Evolutionary conservation across 2,888 invertebrate species (phyloP), one percentile per base, ranked within the genome.

Genomic region (Chymomyza fuscimana): DNA sequence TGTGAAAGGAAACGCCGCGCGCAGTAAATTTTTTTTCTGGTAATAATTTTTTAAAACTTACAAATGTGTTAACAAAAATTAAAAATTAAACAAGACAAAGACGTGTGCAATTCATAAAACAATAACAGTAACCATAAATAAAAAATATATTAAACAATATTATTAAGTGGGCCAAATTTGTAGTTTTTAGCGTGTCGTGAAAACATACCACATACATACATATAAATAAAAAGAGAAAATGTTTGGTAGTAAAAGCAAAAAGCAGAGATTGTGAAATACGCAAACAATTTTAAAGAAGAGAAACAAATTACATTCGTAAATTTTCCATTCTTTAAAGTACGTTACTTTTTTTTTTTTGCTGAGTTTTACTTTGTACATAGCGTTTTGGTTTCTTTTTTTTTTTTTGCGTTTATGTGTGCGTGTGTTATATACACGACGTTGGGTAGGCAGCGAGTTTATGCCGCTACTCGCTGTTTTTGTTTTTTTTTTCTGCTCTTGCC

Each of bases 21-120:
- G 83, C 83, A 85, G 87, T 83, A 79, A 74, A 85, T 87, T 83
- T 85, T 86, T 61, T 83, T 87, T 83, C 86, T 87, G 87, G 83
- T 87, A 87, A 83, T 80, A 80, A 82, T 82, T 73, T 76, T 62
- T 63, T 65, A 15, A 22, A 66, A 61, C 16, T 16, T 59, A 2
- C 32, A 19, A 69, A 70, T 52, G 71, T 67, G 52, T 52, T 7
- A 73, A 65, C 15, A 67, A 51, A 64, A 63, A 67, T 58, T 69
- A 54, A 15, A 63, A 40, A 19, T 22, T 52, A 69, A 73, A 46
- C 63, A 67, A 67, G 68, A 72, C 60, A 75, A 63, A 84, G 75
- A 85, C 74, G 50, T 67, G 80, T 80, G 79, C 72, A 71, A 74
- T 69, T 65, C 60, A 67, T 64, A 52, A 67, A 59, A 40, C 9